Conservation (phyloP, 2,888 invertebrate genomes). For the Eucriotettix oculatus region DNA sequence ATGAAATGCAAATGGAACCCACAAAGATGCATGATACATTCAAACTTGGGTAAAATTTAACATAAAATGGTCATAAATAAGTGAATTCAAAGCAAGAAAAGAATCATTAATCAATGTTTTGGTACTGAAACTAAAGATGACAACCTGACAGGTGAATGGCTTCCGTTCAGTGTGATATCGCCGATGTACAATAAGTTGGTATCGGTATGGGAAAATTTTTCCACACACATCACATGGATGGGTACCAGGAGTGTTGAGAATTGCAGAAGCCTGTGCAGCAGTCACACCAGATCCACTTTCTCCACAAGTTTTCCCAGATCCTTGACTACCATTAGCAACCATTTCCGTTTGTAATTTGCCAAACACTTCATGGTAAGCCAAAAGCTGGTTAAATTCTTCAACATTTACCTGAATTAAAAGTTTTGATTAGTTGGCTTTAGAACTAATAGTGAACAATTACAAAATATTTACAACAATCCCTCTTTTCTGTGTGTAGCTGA, state of each 20-base stretch:
- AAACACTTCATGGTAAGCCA: constrained; percentile 76
- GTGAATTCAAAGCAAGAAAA: no score
- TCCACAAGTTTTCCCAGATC: constrained; percentile 1
- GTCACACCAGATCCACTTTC: constrained; percentile 1
- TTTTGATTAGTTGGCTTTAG: no score
- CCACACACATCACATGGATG: constrained; percentile 74
- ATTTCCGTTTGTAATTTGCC: constrained; percentile 46
- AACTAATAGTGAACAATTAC: no score
- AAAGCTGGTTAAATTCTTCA: constrained; percentile 66
- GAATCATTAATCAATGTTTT: no score
- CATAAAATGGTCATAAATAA: no score
- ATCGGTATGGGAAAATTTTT: constrained; percentile 73
- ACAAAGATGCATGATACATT: no score
- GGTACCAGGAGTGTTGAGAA: constrained; percentile 26
- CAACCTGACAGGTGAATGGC: constrained; percentile 52
- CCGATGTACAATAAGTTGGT: constrained; percentile 70
- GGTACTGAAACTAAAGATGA: background rate
- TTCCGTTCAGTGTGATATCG: constrained; percentile 75
- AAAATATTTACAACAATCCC: no score
- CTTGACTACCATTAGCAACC: constrained; percentile 20
- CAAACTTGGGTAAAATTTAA: no score
- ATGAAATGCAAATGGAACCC: no score
- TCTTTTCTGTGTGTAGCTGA: no score
- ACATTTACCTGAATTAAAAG: constrained; percentile 36
- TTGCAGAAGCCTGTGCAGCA: constrained; percentile 25